A percentile compares a stretch with the other conserved stretches of the same genome.
These are phyloP conservation scores for Pygocentrus nattereri DNA, from an alignment of 2,797 vertebrate genomes.

Conservation along the genomic window DNA sequence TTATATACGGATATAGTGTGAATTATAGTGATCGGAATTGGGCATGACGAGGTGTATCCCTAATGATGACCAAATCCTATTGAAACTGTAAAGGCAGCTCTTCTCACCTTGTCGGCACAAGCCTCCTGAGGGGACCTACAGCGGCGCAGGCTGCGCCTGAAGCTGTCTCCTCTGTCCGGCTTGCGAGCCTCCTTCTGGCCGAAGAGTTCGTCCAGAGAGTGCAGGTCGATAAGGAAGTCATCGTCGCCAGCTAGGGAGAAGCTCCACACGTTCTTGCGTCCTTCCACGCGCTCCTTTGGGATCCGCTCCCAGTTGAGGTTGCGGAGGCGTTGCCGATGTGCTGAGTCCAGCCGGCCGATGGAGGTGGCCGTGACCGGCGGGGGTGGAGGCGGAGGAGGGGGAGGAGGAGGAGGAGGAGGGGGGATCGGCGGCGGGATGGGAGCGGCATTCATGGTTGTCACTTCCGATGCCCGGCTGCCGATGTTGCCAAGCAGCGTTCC, in stretches of 20 bases:
- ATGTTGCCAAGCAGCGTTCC: slow-evolving; percentile 67
- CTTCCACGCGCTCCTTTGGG: slow-evolving; percentile 82
- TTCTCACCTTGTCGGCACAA: slow-evolving; percentile 75
- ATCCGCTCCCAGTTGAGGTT: slow-evolving; percentile 85
- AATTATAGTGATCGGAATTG: too few species aligned
- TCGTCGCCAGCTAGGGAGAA: slow-evolving; percentile 66
- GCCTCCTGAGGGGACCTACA: slow-evolving; percentile 75
- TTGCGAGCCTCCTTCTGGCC: slow-evolving; percentile 76
- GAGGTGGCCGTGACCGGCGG: slow-evolving; percentile 50
- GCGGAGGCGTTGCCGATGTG: slow-evolving; percentile 73
- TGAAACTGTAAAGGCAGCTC: neutral
- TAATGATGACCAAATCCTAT: too few species aligned
- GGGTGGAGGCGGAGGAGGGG: slow-evolving; percentile 63
- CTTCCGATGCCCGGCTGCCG: slow-evolving; percentile 63
- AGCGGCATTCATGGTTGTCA: slow-evolving; percentile 76
- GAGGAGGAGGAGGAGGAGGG: slow-evolving; percentile 61
- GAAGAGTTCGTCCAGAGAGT: slow-evolving; percentile 82
- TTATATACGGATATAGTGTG: too few species aligned
- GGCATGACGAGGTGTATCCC: too few species aligned
- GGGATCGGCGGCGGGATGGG: slow-evolving; percentile 55
- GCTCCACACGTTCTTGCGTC: slow-evolving; percentile 81
- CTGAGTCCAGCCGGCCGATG: slow-evolving; percentile 66
- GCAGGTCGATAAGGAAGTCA: slow-evolving; percentile 81
- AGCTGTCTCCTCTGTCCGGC: slow-evolving; percentile 59
- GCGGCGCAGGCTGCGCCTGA: slow-evolving; percentile 68